Base-by-base conservation (phyloP, 2,888 invertebrate species). In the Dysmachus trigonus region DNA sequence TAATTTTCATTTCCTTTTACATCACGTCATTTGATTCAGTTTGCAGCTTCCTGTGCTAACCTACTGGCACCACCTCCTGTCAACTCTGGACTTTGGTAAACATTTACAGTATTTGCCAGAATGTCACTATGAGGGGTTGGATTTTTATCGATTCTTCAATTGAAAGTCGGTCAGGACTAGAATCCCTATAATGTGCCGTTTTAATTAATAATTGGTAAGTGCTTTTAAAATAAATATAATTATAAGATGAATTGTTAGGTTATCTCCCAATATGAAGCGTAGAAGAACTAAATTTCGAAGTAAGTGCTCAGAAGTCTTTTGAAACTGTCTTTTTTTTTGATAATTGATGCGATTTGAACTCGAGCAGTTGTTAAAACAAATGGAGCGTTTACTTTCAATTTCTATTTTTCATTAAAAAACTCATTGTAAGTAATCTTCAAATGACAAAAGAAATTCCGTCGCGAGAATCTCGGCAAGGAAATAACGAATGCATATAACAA, bases 1-100 rank as follows among this genome's bases (percentile, higher is more conserved):
- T 83, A 83, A 83, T 83, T 83, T 83, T 83, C 71, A 83, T 83
- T 83, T 71, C 71, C 83, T 71, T 71, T 35, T 83, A 71, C 71
- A 71, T 83, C 62, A 62, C 83, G 53, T 81, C 53, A 62, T 62
- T 62, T 77, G 77, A 38, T 77, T 77, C 77, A 77, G 77, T 77
- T 27, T 77, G 77, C 27, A 62, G 27, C 62, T 62, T 62, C 35
- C 74, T 35, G 31, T 31, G 15, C 74, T 33, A 31, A 18, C 35
- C 35, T 8, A 22, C 22, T 73, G 31, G 73, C 31, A 10, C 74
- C 35, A 18, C 33, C 31, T 31, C 35, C 62, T 62, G 62, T 27
- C 62, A 62, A 62, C 62, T 27, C 7, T 62, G 10, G 62, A 18
- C 62, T 62, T 62, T 27, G 62, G 62, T 62, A 62, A 62, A 27